Evolutionary conservation across 2,113 vertebrate genomes (phyloP), one percentile per base, ranked within the genome.

Genomic region (Gasterosteus aculeatus): DNA sequence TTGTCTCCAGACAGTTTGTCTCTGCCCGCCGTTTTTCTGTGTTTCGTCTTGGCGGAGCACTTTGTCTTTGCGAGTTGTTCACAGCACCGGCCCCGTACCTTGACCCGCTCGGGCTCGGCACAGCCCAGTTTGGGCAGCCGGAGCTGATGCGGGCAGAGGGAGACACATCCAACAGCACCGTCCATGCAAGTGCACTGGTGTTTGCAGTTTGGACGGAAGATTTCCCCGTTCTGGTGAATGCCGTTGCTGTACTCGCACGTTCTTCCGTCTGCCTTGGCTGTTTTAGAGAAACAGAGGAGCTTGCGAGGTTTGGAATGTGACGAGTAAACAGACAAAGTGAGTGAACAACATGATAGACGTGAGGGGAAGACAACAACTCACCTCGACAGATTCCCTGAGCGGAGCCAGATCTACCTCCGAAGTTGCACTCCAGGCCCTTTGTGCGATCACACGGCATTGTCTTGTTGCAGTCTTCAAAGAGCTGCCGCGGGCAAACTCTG

Each of bases 111-210:
- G 29, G 96, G 96, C 86, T 94, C 96, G 69, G 95, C 90, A 59
- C 97, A 98, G 86, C 95, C 95, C 91, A 95, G 62, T 75, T 95
- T 95, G 14, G 96, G 95, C 65, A 97, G 93, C 0, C 93, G 94
- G 68, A 98, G 93, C 82, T 97, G 95, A 39, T 94, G 95, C 0
- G 96, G 96, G 84, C 97, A 98, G 53, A 98, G 94, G 0, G 97
- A 97, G 75, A 96, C 91, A 79, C 97, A 99, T 39, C 96, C 96
- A 22, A 98, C 96, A 0, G 96, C 96, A 22, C 96, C 96, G 8
- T 99, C 96, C 41, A 98, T 95, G 85, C 97, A 98, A 42, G 97
- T 98, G 92, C 97, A 98, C 94, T 98, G 97, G 90, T 98, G 96
- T 88, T 98, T 98, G 91, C 97, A 99, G 92, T 98, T 97, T 5